A percentile compares a stretch with the other conserved stretches of the same genome.
Evolutionary conservation across 2,888 invertebrate species (phyloP).

Genomic region (Drosophila falleni): DNA sequence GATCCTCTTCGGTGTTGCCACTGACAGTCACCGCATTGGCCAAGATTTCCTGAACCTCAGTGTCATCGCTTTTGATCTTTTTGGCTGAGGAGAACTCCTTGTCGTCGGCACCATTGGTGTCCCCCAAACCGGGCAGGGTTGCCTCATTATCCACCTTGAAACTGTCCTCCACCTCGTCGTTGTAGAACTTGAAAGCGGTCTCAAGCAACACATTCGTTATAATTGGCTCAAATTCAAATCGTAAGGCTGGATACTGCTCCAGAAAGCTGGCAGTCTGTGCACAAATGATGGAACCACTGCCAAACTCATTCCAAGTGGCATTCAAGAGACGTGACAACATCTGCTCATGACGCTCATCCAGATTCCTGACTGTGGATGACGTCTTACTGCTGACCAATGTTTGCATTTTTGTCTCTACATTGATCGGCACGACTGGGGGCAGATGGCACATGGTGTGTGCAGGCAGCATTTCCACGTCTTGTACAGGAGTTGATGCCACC

Average conservation of each 20-base stretch:
- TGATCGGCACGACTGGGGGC: slow-evolving; percentile 3
- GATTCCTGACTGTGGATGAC: slow-evolving; percentile 33
- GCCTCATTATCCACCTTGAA: slow-evolving; percentile 19
- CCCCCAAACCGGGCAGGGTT: slow-evolving; percentile 6
- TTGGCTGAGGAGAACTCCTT: slow-evolving; percentile 85
- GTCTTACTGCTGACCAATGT: background rate
- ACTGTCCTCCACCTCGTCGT: slow-evolving; percentile 71
- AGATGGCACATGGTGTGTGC: slow-evolving; percentile 65
- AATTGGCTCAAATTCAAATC: slow-evolving; percentile 86
- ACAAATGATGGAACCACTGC: slow-evolving; percentile 87
- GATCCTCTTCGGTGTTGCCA: slow-evolving; percentile 47
- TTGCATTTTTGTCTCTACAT: background rate
- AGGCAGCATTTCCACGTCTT: slow-evolving; percentile 86
- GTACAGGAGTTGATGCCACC: slow-evolving; percentile 66
- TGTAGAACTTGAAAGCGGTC: slow-evolving; percentile 85
- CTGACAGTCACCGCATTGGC: slow-evolving; percentile 75
- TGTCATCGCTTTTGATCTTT: slow-evolving; percentile 86
- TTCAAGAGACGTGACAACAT: slow-evolving; percentile 90
- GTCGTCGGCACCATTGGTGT: slow-evolving; percentile 42
- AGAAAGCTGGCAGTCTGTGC: slow-evolving; percentile 87
- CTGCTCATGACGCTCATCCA: slow-evolving; percentile 86
- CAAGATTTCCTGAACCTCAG: slow-evolving; percentile 83
- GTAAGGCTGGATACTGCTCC: slow-evolving; percentile 86
- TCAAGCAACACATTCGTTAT: slow-evolving; percentile 88
- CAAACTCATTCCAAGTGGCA: slow-evolving; percentile 89